Base-by-base conservation (phyloP, 1,140 invertebrate species). In the Helicoverpa armigera region DNA sequence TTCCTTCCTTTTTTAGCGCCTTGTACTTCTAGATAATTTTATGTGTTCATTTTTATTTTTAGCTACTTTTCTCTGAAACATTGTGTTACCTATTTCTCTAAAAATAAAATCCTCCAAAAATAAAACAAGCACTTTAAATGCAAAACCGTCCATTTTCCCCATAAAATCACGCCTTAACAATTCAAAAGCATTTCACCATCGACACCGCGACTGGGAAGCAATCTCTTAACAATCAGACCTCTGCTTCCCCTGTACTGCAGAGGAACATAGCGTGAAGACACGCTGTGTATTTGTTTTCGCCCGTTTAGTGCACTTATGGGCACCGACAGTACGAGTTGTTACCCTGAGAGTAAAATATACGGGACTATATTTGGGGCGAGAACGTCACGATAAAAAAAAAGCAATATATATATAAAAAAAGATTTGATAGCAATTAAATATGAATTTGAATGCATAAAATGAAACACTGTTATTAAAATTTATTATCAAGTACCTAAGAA, bases 241-340 rank as follows among this genome's bases (percentile, higher is more conserved):
- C 58, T 72, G 69, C 50, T 31, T 54, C 60, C 75, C 50, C 29
- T n/a, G 14, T 35, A 43, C 35, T 43, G 5, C 23, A 74, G 67
- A 91, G 89, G 85, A 87, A 85, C 89, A 91, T 91, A 88, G 80
- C 85, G 89, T 85, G 85, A 88, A 88, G 86, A 88, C 85, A 82
- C 88, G 88, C 88, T 89, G 90, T 89, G 85, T 84, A 7, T 43
- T 43, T 85, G 84, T 83, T 80, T 87, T 83, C 84, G 81, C 67
- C 75, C 85, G 83, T 88, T 91, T 90, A 91, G 85, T 88, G 85
- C 88, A 88, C 90, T 86, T 86, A 79, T 60, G 89, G 74, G 75
- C 54, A 65, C 23, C 50, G 23, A 31, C 77, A 54, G 84, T 83
- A 79, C 83, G 70, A 82, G 72, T 77, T 77, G 77, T 79, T 79